A percentile compares a stretch with the other conserved stretches of the same genome.
These are phyloP conservation scores for Automeris io DNA, from an alignment of 2,888 invertebrate genomes.

Conservation along the genomic window DNA sequence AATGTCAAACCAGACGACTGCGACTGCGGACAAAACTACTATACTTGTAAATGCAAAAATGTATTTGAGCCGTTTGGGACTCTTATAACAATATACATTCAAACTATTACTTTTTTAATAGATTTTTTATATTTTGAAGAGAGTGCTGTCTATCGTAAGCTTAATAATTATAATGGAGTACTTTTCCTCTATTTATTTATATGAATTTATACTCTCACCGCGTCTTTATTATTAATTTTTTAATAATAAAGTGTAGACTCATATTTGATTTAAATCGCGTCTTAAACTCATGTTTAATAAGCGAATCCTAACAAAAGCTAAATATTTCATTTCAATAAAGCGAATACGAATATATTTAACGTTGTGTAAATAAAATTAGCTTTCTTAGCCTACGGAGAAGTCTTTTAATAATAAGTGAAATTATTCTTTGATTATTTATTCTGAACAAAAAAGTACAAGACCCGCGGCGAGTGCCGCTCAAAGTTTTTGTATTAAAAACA, in stretches of 20 bases:
- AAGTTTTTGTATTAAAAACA: constrained; percentile 19
- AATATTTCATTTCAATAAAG: background rate
- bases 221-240: too few relatives aligned
- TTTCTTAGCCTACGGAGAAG: background rate
- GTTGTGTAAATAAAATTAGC: background rate
- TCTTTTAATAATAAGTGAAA: background rate
- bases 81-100: background rate
- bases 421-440: constrained; percentile 3
- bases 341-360: background rate
- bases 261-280: too few relatives aligned
- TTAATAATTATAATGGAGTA: too few relatives aligned
- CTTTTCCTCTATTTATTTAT: too few relatives aligned
- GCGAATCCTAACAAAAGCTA: background rate
- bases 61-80: background rate
- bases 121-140: too few relatives aligned
- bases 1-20: background rate
- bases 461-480: background rate
- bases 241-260: too few relatives aligned
- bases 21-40: background rate
- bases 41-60: background rate
- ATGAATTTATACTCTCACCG: too few relatives aligned
- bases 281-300: too few relatives aligned
- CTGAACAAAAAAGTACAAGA: background rate
- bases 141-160: too few relatives aligned
- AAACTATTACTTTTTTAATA: too few relatives aligned